Evolutionary conservation across 2,888 invertebrate species (phyloP).

Genomic region (Plutella xylostella): DNA sequence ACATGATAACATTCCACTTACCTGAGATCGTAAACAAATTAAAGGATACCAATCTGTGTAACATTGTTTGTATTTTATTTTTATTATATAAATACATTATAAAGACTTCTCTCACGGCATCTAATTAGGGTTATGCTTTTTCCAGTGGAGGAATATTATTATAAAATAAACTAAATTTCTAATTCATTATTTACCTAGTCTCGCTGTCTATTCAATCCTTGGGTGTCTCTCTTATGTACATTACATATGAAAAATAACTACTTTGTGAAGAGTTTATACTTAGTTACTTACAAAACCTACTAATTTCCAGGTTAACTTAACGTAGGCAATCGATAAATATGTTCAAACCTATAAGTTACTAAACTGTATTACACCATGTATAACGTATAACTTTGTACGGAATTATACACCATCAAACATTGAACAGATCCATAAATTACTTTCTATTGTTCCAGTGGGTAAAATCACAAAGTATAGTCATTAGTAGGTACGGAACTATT

Average conservation of each 20-base stretch:
- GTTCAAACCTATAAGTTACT: not conserved
- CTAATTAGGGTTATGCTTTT: not conserved
- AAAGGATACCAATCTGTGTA: slow-evolving; percentile 27
- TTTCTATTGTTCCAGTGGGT: slow-evolving; percentile 5
- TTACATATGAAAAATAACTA: slow-evolving; percentile 9
- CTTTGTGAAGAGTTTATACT: slow-evolving; percentile 7
- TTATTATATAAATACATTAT: slow-evolving; percentile 21
- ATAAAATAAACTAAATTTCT: slow-evolving; percentile 7
- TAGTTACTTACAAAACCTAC: too few relatives aligned
- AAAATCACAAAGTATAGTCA: not conserved
- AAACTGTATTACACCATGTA: not conserved
- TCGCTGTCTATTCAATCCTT: not conserved
- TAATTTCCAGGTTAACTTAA: too few relatives aligned
- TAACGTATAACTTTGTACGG: not conserved
- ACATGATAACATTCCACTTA: slow-evolving; percentile 55
- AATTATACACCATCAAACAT: slow-evolving; percentile 2
- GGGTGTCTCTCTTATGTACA: slow-evolving; percentile 5
- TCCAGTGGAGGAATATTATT: slow-evolving; percentile 5
- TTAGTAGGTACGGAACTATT: slow-evolving; percentile 1
- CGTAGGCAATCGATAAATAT: slow-evolving; percentile 1
- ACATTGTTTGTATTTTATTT: slow-evolving; percentile 12
- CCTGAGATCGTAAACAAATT: slow-evolving; percentile 55
- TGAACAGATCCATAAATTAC: slow-evolving; percentile 7
- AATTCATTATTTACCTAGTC: slow-evolving; percentile 8
- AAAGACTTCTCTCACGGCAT: slow-evolving; percentile 12